Evolutionary conservation across 2,797 vertebrate species (phyloP), one percentile per base, ranked within the genome.

Genomic region (Coregonus ussuriensis): DNA sequence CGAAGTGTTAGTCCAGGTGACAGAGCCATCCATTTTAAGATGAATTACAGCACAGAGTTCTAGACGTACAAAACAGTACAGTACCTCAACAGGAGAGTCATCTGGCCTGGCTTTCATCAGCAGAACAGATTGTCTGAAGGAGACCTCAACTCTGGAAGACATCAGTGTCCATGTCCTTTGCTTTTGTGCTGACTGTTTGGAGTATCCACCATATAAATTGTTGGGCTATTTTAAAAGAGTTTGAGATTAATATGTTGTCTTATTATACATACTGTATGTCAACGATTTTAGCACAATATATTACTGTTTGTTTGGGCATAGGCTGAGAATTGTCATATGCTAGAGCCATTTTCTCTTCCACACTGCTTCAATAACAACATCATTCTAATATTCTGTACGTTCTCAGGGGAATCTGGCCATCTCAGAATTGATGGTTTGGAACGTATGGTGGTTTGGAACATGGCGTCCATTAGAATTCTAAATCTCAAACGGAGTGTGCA

Each of bases 11-110:
- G 97, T 95, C 93, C 95, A 97, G 96, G 96, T 98, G 97, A 98
- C 97, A 96, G 96, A 96, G 96, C 94, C 95, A 97, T 98, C 96
- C 96, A 97, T 98, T 98, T 98, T 96, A 97, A 97, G 96, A 98
- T 97, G 96, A 97, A 97, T 98, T 96, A 93, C 93, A 89, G 9
- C 86, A 93, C 94, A 95, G 85, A 84, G 69, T 59, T 92, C 4
- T 63, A 25, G 59, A 63, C 3, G 3, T 63, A 63, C 16, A 72
- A 83, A 47, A 47, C 9, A 3, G 35, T 41, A 41, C 59, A 63
- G 59, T 94, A 93, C 94, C 93, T 95, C 94, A 93, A 94, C 95
- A 94, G 93, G 93, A 96, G 95, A 96, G 95, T 96, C 96, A 93
- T 93, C 59, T 63, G 91, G 92, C 90, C 94, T 95, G 93, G 93